phyloP scores from a whole-genome alignment of 2,888 invertebrate species.

The Epinotia brunnichana region DNA sequence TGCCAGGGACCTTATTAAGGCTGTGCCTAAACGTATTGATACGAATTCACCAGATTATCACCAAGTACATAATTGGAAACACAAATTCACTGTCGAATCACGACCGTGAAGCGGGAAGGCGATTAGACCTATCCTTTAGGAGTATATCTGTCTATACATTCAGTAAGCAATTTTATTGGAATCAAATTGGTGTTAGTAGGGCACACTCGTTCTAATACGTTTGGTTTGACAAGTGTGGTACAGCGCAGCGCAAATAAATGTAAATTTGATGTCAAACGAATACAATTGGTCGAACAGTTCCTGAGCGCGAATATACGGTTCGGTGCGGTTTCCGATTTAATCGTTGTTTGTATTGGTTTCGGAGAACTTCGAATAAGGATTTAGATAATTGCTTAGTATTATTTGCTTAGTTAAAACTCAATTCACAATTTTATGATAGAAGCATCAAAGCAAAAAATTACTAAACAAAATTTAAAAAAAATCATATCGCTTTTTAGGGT shows the following conservation, averaged over 20 bases:
- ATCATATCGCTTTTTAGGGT: too few relatives aligned
- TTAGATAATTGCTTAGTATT: too few relatives aligned
- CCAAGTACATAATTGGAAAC: conserved; percentile 30
- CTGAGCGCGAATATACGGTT: conserved; percentile 15
- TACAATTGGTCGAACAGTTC: too few relatives aligned
- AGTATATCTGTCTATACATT: not conserved
- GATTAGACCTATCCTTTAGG: conserved; percentile 17
- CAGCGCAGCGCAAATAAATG: not conserved
- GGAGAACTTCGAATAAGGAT: conserved; percentile 1
- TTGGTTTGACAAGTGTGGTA: not conserved
- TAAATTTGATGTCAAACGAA: not conserved
- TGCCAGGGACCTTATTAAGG: too few relatives aligned
- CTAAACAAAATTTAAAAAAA: too few relatives aligned
- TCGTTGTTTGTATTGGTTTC: conserved; percentile 22
- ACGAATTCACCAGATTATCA: conserved; percentile 27
- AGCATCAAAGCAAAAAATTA: too few relatives aligned
- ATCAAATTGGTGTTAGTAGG: not conserved
- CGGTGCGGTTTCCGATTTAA: conserved; percentile 5
- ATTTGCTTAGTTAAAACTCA: not conserved
- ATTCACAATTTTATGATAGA: not conserved
- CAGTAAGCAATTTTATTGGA: not conserved
- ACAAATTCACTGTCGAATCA: conserved; percentile 25
- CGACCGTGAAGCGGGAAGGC: conserved; percentile 24
- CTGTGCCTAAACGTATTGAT: not conserved
- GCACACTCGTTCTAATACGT: not conserved